Conservation (phyloP, 2,113 vertebrate species). For the Channa maculata region DNA sequence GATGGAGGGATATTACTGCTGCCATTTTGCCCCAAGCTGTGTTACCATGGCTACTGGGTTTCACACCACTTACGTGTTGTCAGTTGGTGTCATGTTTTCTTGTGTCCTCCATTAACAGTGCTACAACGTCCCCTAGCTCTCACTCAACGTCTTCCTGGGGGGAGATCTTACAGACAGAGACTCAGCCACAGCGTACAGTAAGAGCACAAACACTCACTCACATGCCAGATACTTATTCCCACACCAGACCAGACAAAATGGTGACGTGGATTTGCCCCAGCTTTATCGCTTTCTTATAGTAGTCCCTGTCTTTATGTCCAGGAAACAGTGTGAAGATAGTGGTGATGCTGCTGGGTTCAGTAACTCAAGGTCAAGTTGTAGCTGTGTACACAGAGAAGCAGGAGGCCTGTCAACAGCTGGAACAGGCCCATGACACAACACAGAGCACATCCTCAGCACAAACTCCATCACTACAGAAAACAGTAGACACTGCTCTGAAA, state of each 20-base stretch:
- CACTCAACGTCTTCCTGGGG: constrained; percentile 87
- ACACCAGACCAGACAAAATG: not conserved
- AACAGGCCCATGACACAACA: constrained; percentile 34
- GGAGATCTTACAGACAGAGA: constrained; percentile 82
- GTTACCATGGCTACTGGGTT: constrained; percentile 53
- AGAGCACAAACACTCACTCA: constrained; percentile 35
- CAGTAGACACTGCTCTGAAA: constrained; percentile 47
- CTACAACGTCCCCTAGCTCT: constrained; percentile 82
- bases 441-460: constrained; percentile 50
- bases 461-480: constrained; percentile 57
- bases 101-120: constrained; percentile 73
- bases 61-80: constrained; percentile 16
- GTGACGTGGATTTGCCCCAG: not conserved
- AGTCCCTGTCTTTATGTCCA: constrained; percentile 36
- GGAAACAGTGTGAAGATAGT: constrained; percentile 85
- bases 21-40: constrained; percentile 37
- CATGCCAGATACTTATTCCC: not conserved
- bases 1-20: constrained; percentile 2
- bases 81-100: constrained; percentile 28
- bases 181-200: constrained; percentile 86
- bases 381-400: constrained; percentile 70
- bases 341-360: constrained; percentile 81
- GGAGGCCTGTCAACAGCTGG: constrained; percentile 61
- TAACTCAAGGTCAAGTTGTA: constrained; percentile 84
- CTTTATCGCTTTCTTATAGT: not conserved